These are phyloP conservation scores for Panulirus ornatus DNA, from an alignment of 1,140 invertebrate genomes.

Conservation along the genomic window DNA sequence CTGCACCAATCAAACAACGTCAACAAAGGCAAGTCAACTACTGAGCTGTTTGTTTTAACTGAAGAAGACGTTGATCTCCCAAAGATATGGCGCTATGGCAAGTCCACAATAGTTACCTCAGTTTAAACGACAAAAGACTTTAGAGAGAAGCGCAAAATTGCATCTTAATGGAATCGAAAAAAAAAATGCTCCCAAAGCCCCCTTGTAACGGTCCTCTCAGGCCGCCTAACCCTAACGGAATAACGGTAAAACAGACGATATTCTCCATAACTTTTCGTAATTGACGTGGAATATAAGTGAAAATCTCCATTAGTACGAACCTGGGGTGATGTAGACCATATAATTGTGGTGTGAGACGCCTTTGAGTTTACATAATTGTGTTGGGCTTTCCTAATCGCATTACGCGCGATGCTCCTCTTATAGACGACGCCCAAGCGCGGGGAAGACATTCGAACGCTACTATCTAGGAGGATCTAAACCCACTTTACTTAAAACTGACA, in stretches of 20 bases:
- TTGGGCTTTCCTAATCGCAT: slow-evolving; percentile 3
- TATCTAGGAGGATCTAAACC: neutral
- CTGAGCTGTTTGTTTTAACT: too few relatives aligned
- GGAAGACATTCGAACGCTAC: neutral
- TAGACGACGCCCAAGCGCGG: neutral
- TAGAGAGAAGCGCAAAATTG: too few relatives aligned
- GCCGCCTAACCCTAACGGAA: neutral
- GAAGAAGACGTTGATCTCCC: too few relatives aligned
- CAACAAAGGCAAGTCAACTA: too few relatives aligned
- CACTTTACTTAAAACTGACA: too few relatives aligned
- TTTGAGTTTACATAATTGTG: slow-evolving; percentile 14
- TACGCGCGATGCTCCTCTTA: slow-evolving; percentile 6
- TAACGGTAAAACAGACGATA: neutral
- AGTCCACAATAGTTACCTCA: too few relatives aligned
- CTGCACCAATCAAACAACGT: too few relatives aligned
- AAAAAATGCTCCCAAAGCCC: too few relatives aligned
- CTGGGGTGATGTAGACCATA: neutral
- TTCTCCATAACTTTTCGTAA: slow-evolving; percentile 9
- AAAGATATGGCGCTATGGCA: too few relatives aligned
- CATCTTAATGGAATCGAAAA: too few relatives aligned
- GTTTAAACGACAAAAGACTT: too few relatives aligned
- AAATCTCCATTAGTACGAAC: neutral
- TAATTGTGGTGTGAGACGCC: slow-evolving; percentile 11
- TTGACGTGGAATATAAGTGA: slow-evolving; percentile 9
- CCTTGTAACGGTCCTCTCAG: neutral